Conservation (phyloP, 2,797 vertebrate genomes). For the Apogon hyalosoma region DNA sequence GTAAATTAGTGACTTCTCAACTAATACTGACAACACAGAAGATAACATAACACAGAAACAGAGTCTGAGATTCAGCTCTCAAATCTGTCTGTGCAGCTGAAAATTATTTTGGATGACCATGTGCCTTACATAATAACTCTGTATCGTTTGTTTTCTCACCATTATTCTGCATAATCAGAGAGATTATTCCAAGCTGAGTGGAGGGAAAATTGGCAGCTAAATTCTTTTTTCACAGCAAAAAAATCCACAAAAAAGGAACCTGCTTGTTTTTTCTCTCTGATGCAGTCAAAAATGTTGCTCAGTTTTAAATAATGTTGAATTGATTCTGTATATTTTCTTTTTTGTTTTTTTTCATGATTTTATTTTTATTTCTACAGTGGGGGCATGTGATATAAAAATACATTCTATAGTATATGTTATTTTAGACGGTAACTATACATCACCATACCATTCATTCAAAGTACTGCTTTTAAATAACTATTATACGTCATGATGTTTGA, state of each 20-base stretch:
- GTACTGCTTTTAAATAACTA: too few relatives aligned
- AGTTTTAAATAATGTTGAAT: too few relatives aligned
- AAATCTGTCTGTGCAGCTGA: not conserved
- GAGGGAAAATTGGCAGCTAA: not conserved
- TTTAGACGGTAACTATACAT: too few relatives aligned
- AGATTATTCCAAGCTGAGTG: not conserved
- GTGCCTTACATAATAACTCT: not conserved
- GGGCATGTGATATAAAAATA: too few relatives aligned
- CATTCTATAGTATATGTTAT: too few relatives aligned
- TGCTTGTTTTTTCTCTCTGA: too few relatives aligned
- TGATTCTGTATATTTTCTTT: not conserved
- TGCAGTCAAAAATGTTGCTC: too few relatives aligned
- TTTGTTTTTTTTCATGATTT: too few relatives aligned
- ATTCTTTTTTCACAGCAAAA: not conserved
- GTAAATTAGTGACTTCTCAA: not conserved
- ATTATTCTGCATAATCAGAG: not conserved
- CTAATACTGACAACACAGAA: not conserved
- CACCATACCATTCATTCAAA: too few relatives aligned
- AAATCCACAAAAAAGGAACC: not conserved
- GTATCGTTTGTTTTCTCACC: not conserved
- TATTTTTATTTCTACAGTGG: too few relatives aligned
- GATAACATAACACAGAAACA: not conserved
- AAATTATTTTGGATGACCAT: not conserved
- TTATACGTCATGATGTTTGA: too few relatives aligned
- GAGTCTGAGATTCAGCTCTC: slow-evolving; percentile 8